Evolutionary conservation across 2,888 invertebrate species (phyloP).

Genomic region (Drosophila pegasa): DNA sequence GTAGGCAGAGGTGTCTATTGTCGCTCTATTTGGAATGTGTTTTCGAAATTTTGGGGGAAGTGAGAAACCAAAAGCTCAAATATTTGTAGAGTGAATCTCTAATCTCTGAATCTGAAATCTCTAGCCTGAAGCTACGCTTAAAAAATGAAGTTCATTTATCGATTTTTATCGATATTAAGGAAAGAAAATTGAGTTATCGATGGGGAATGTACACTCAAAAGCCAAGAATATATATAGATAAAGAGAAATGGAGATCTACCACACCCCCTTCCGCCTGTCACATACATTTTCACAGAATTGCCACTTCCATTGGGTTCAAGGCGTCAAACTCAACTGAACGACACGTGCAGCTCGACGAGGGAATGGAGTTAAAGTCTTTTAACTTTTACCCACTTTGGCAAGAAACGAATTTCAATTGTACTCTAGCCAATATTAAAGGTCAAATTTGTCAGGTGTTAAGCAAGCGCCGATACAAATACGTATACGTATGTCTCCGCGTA

Average conservation of each 20-base stretch:
- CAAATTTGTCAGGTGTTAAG: background rate
- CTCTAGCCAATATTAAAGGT: slow-evolving; percentile 3
- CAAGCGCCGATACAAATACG: background rate
- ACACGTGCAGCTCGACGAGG: background rate
- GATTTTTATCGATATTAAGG: background rate
- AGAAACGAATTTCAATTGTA: background rate
- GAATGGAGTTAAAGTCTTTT: background rate
- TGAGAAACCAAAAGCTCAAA: background rate
- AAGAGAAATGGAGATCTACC: too few relatives aligned
- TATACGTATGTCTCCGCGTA: background rate
- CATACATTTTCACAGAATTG: background rate
- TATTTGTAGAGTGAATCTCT: too few relatives aligned
- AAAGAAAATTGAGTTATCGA: background rate
- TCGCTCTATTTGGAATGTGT: background rate
- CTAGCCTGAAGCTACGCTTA: too few relatives aligned
- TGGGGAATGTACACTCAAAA: too few relatives aligned
- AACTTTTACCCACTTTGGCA: background rate
- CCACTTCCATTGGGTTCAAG: background rate
- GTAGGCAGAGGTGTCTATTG: background rate
- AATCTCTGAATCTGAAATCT: too few relatives aligned
- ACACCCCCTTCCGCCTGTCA: too few relatives aligned
- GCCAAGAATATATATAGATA: background rate
- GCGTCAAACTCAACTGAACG: too few relatives aligned
- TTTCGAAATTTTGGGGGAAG: too few relatives aligned
- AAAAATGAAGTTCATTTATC: too few relatives aligned